Evolutionary conservation across 2,797 vertebrate genomes (phyloP).

Genomic region (Sebastiscus tertius): DNA sequence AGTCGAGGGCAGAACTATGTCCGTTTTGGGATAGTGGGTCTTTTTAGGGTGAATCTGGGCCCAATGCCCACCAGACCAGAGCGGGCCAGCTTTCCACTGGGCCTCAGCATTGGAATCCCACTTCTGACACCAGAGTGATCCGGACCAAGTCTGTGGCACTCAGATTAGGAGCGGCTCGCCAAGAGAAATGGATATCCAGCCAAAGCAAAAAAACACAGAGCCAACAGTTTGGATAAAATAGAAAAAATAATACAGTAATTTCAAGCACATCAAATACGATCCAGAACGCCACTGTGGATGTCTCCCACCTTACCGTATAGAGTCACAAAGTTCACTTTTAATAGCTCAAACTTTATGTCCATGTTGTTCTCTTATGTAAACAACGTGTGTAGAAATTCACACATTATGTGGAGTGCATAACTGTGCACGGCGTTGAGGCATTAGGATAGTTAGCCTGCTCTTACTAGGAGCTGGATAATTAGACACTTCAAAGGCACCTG

Average conservation of each 20-base stretch:
- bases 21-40: constrained; percentile 49
- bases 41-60: constrained; percentile 71
- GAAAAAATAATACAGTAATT: constrained; percentile 57
- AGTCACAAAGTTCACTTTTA: constrained; percentile 16
- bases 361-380: neutral
- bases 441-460: constrained; percentile 85
- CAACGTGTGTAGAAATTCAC: constrained; percentile 4
- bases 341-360: neutral
- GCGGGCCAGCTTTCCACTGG: constrained; percentile 79
- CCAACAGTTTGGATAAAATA: constrained; percentile 70
- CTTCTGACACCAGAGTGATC: constrained; percentile 75
- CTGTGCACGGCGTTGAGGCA: constrained; percentile 11
- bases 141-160: constrained; percentile 79
- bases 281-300: constrained; percentile 48
- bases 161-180: constrained; percentile 78
- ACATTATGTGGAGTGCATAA: neutral
- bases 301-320: constrained; percentile 54
- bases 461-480: constrained; percentile 89
- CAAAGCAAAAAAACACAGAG: constrained; percentile 71
- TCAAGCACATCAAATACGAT: constrained; percentile 53
- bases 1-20: constrained; percentile 39
- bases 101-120: constrained; percentile 74
- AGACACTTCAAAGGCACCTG: constrained; percentile 94
- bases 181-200: constrained; percentile 76
- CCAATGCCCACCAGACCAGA: constrained; percentile 55